Conservation (phyloP, 2,797 vertebrate genomes). For the Alauda arvensis region DNA sequence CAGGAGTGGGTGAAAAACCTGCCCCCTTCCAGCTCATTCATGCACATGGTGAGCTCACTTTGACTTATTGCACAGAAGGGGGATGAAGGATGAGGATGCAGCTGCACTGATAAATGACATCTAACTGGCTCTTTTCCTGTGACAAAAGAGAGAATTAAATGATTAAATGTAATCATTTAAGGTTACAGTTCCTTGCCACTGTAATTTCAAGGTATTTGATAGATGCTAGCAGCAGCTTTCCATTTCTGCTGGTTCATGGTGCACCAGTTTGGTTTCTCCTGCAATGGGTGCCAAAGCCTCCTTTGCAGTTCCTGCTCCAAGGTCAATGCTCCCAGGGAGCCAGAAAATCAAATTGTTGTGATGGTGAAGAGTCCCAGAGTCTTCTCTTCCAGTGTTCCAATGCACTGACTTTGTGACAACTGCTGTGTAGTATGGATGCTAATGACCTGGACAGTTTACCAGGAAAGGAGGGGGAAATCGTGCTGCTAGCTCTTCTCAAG, state of each 20-base stretch:
- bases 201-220: background rate
- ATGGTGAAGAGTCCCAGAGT: background rate
- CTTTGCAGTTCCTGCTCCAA: background rate
- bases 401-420: background rate
- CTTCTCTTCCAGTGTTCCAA: background rate
- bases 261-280: background rate
- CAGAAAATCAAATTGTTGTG: background rate
- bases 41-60: rapidly evolving
- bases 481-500: background rate
- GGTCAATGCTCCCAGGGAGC: background rate
- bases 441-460: background rate
- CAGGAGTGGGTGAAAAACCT: background rate
- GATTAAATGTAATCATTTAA: background rate
- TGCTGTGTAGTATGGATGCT: background rate
- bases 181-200: background rate
- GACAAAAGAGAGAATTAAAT: background rate
- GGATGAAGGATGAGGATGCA: background rate
- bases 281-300: background rate
- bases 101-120: background rate
- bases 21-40: rapidly evolving
- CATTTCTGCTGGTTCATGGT: background rate
- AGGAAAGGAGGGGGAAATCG: background rate
- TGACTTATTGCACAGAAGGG: background rate
- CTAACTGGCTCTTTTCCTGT: background rate
- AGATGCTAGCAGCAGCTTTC: background rate